Conservation (phyloP, 1,140 invertebrate species). For the Patella vulgata region DNA sequence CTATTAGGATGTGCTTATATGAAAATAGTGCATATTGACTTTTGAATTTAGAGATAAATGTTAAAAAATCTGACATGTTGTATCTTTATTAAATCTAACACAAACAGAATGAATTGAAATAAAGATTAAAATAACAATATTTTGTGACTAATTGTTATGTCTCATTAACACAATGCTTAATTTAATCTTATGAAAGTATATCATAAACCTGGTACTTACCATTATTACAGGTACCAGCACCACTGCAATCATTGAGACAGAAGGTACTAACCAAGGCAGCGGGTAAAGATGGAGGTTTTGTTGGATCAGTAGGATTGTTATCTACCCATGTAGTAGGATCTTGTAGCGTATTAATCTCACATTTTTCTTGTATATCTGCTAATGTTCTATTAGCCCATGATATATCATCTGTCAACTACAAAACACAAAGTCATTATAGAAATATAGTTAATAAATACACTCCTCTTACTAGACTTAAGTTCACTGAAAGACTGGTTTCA, state of each 20-base stretch:
- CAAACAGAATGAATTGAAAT: too few relatives aligned
- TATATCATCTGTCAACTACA: conserved; percentile 20
- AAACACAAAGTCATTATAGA: background rate
- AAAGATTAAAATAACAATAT: too few relatives aligned
- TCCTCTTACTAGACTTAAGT: background rate
- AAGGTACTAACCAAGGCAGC: conserved; percentile 10
- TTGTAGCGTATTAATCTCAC: conserved; percentile 17
- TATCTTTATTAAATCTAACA: too few relatives aligned
- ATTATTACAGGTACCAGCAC: conserved; percentile 24
- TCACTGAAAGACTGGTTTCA: too few relatives aligned
- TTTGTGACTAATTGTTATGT: too few relatives aligned
- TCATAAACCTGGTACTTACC: conserved; percentile 28
- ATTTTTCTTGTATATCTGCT: conserved; percentile 25
- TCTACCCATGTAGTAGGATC: conserved; percentile 31
- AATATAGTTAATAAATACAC: background rate
- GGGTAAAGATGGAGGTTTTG: conserved; percentile 7
- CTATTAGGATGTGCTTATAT: too few relatives aligned
- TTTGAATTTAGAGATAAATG: too few relatives aligned
- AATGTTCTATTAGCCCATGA: conserved; percentile 18
- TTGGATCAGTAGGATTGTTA: background rate
- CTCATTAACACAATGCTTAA: too few relatives aligned
- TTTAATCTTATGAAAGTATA: too few relatives aligned
- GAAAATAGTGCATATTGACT: too few relatives aligned
- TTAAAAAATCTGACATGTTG: too few relatives aligned
- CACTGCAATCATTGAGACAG: conserved; percentile 33